These are phyloP conservation scores for Enteromius radiatus DNA, from an alignment of 2,797 vertebrate species.

Conservation along the genomic window DNA sequence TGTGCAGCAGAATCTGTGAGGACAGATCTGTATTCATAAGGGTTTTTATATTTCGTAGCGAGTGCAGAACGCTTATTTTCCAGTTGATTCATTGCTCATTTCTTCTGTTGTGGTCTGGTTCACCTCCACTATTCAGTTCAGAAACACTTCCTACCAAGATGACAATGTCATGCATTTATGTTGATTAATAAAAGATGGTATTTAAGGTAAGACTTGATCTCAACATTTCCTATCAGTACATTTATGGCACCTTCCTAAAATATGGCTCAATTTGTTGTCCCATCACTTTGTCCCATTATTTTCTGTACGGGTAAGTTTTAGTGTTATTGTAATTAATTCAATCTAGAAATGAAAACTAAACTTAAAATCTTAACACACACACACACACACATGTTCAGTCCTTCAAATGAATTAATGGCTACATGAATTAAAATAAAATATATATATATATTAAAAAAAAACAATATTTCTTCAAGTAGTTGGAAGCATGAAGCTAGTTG, in stretches of 20 bases:
- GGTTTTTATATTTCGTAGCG: constrained; percentile 7
- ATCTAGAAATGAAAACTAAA: no score
- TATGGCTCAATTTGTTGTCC: neutral
- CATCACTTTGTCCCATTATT: neutral
- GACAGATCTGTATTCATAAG: constrained; percentile 36
- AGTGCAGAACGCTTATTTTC: constrained; percentile 31
- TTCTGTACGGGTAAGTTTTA: no score
- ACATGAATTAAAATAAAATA: no score
- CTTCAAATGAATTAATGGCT: no score
- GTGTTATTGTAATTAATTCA: no score
- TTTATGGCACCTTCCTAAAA: neutral
- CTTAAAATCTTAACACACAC: no score
- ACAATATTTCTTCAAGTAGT: no score
- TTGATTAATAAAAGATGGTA: neutral
- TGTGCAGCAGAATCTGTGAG: constrained; percentile 6
- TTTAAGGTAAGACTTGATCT: neutral
- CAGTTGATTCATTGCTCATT: neutral
- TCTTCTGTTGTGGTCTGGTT: constrained; percentile 3
- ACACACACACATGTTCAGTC: no score
- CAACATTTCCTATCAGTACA: neutral
- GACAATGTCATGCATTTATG: neutral
- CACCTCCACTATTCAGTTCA: neutral
- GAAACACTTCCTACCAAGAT: neutral
- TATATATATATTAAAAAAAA: no score
- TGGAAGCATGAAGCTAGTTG: no score